phyloP scores from a whole-genome alignment of 2,797 vertebrate genomes.

The Eospalax fontanierii region DNA sequence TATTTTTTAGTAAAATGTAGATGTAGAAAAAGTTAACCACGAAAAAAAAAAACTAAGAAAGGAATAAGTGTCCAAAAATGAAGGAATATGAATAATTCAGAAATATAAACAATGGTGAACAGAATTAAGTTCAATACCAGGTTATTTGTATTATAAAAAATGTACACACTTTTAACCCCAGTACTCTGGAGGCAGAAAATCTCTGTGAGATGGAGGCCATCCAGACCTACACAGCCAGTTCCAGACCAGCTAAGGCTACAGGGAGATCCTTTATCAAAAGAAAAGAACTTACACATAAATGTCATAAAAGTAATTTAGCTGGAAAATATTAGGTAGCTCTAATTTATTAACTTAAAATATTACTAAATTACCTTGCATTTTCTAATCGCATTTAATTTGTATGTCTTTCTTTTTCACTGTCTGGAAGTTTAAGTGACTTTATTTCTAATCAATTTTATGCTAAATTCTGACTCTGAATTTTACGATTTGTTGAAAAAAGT shows the following conservation, averaged over 20 bases:
- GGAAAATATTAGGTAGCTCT: slow-evolving; percentile 52
- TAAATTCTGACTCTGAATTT: slow-evolving; percentile 61
- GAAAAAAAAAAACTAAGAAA: slow-evolving; percentile 50
- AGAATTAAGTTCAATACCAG: slow-evolving; percentile 14
- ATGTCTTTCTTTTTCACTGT: neutral
- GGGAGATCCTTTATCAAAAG: slow-evolving; percentile 36
- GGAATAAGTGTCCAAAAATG: slow-evolving; percentile 18
- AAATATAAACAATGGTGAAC: slow-evolving; percentile 15
- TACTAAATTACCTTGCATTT: slow-evolving; percentile 54
- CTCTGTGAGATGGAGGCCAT: no score
- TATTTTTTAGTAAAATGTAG: slow-evolving; percentile 55
- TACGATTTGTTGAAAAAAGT: slow-evolving; percentile 45
- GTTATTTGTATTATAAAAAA: neutral
- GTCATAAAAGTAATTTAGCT: slow-evolving; percentile 51
- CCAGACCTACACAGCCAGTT: no score
- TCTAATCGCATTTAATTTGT: slow-evolving; percentile 17
- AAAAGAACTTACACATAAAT: neutral
- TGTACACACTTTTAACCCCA: no score
- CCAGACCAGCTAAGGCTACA: neutral
- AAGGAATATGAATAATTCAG: slow-evolving; percentile 33
- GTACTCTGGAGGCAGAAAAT: no score
- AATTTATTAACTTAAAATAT: slow-evolving; percentile 59
- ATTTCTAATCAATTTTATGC: slow-evolving; percentile 32
- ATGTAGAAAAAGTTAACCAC: slow-evolving; percentile 26
- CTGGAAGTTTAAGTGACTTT: slow-evolving; percentile 18